Evolutionary conservation across 2,113 vertebrate species (phyloP), one percentile per base, ranked within the genome.

Genomic region (Takifugu bimaculatus): DNA sequence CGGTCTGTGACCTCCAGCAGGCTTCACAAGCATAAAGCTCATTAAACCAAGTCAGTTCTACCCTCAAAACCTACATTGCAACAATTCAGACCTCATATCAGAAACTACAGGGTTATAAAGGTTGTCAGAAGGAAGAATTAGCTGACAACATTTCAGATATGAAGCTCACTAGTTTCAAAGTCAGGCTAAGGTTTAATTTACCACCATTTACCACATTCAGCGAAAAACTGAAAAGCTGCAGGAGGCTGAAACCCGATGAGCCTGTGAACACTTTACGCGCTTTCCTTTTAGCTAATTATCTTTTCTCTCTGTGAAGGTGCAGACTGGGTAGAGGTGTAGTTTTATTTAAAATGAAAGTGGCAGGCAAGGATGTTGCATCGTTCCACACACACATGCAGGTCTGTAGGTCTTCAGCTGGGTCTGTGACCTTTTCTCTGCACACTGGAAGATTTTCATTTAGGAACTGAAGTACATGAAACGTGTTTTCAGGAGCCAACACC

Each of bases 11-110:
- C 72, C 73, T 81, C 39, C 32, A 61, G 32, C 54, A 49, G 51
- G 42, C 52, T 66, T 20, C 57, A 42, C 66, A 43, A 64, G 63
- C 57, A 70, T 67, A 68, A 15, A 52, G 60, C 70, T 63, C 53
- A 48, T 39, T 64, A 68, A 59, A 71, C 13, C 5, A 27, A 65
- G 65, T 66, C 2, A 9, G 35, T 42, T 57, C 14, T 52, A 35
- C 66, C 63, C 60, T 65, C 57, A 51, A 68, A 76, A 64, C 27
- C 15, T 15, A 60, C 78, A 78, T 13, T 66, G 25, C 64, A 70
- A 61, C 70, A 74, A 66, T 52, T 70, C 72, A 74, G 75, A 74
- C 60, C 70, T 76, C 47, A 77, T 68, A 64, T 45, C 39, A 71
- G 28, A 52, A 56, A 63, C n/a, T 20, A 56, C 49, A 48, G 14